These are phyloP conservation scores for Pyrgus malvae DNA, from an alignment of 2,888 invertebrate species.

Conservation along the genomic window DNA sequence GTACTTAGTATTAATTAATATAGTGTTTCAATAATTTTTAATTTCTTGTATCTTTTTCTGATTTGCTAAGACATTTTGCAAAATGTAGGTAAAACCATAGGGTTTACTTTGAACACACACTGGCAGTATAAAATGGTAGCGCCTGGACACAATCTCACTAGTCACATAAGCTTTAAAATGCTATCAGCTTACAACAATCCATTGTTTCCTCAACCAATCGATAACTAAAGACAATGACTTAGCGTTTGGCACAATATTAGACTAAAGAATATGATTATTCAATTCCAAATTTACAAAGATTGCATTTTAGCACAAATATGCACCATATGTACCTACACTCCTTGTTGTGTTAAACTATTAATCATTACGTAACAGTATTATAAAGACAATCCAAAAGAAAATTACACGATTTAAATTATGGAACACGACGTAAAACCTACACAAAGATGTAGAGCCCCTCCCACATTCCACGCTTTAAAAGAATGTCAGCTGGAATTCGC, in stretches of 20 bases:
- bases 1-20: constrained; percentile 11
- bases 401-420: neutral
- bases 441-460: constrained; percentile 54
- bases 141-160: constrained; percentile 15
- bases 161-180: constrained; percentile 17
- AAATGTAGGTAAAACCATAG: constrained; percentile 2
- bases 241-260: constrained; percentile 4
- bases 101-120: constrained; percentile 8
- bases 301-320: no score
- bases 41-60: constrained; percentile 6
- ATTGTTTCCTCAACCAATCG: constrained; percentile 17
- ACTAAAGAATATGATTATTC: constrained; percentile 3
- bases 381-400: neutral
- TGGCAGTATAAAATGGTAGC: constrained; percentile 7
- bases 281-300: no score
- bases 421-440: constrained; percentile 39
- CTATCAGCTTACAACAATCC: constrained; percentile 15
- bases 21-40: constrained; percentile 12
- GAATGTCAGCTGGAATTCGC: constrained; percentile 36
- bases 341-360: no score
- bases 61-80: constrained; percentile 16
- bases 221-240: constrained; percentile 19
- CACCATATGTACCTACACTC: no score
- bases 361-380: no score
- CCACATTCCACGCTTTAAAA: constrained; percentile 40